Evolutionary conservation across 1,140 invertebrate species (phyloP), one percentile per base, ranked within the genome.

Genomic region (Penaeus vannamei): DNA sequence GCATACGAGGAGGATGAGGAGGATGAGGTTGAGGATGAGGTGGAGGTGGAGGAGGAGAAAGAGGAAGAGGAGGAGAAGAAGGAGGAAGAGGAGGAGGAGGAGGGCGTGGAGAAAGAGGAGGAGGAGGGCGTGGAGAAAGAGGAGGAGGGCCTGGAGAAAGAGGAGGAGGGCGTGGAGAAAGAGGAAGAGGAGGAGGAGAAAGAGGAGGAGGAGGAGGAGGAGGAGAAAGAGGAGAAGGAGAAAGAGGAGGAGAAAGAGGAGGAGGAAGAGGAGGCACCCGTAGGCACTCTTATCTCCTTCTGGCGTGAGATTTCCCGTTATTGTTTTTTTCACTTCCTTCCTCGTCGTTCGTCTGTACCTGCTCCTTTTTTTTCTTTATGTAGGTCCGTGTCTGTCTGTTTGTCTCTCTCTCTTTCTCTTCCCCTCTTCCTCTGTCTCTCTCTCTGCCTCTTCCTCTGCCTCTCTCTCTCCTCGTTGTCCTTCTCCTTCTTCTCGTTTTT

Each of bases 381-480:
- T n/a, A n/a, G n/a, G n/a, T 29, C 29, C 23, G 66, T 26, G 29
- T n/a, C n/a, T n/a, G n/a, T n/a, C n/a, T n/a, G n/a, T n/a, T n/a
- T n/a, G n/a, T n/a, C n/a, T n/a, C 66, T 19, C 66, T 19, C 66
- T 19, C 66, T 19, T 29, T 19, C 66, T 69, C 66, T 69, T 29
- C 29, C 66, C 29, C 66, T 69, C 66, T 69, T 29, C 29, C 66
- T 69, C 66, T 69, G 23, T 69, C 22, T 69, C 66, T 69, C 66
- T 69, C 66, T 8, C 66, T 76, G 2, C 36, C 69, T 72, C 10
- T 8, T 2, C 10, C 10, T 5, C 10, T 53, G 46, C 10, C 10
- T 53, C 0, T 53, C 1, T 53, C 10, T 8, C 1, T 8, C 46
- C 46, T 8, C 46, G 10, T 8, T 12, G 0, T 14, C 1, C 69